phyloP scores from a whole-genome alignment of 2,888 invertebrate species.

The Tuta absoluta region DNA sequence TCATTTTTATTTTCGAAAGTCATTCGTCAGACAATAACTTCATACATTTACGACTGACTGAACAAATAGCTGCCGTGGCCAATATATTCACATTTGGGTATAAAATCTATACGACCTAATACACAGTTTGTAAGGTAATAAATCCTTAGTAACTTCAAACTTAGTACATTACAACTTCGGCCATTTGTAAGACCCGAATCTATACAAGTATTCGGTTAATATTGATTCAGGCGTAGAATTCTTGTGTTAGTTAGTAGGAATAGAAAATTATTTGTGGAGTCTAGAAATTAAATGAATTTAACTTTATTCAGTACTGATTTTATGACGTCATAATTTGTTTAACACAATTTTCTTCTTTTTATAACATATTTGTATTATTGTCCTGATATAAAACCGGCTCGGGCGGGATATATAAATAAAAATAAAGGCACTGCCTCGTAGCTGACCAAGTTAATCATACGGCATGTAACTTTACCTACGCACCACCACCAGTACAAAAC shows the following conservation, averaged over 20 bases:
- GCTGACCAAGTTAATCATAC: too few relatives aligned
- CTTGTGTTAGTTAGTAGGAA: not conserved
- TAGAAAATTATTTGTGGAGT: too few relatives aligned
- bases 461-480: too few relatives aligned
- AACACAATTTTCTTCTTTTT: too few relatives aligned
- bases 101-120: slow-evolving; percentile 29
- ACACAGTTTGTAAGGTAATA: slow-evolving; percentile 25
- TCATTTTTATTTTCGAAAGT: not conserved
- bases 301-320: too few relatives aligned
- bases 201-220: slow-evolving; percentile 20
- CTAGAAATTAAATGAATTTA: too few relatives aligned
- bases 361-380: too few relatives aligned
- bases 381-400: too few relatives aligned
- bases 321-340: too few relatives aligned
- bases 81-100: slow-evolving; percentile 13
- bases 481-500: too few relatives aligned
- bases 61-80: slow-evolving; percentile 6
- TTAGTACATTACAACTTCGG: slow-evolving; percentile 31
- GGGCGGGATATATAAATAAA: too few relatives aligned
- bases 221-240: slow-evolving; percentile 26
- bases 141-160: slow-evolving; percentile 28
- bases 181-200: slow-evolving; percentile 26
- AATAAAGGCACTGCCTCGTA: too few relatives aligned
- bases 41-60: slow-evolving; percentile 7
- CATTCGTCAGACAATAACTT: slow-evolving; percentile 9